Percentiles rank a stretch among this genome's conserved stretches.
phyloP scores from a whole-genome alignment of 1,140 invertebrate genomes.

The Trachymyrmex cornetzi region DNA sequence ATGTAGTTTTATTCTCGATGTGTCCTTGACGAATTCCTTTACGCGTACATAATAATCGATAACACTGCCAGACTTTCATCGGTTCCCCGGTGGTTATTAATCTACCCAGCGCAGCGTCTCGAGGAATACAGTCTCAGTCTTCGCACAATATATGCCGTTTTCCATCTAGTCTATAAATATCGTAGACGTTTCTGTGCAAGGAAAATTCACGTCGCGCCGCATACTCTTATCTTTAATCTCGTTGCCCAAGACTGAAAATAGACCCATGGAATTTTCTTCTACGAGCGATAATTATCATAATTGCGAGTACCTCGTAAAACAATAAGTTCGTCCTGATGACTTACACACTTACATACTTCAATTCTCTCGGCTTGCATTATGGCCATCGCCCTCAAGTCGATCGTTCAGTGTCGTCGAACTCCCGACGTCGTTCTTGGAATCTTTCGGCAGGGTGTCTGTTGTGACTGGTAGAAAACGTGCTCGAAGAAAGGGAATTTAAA shows the following conservation, averaged over 20 bases:
- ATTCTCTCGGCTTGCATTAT: conserved; percentile 38
- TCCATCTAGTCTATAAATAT: conserved; percentile 74
- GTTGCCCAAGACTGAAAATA: conserved; percentile 46
- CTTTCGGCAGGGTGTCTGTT: conserved; percentile 37
- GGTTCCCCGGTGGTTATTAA: conserved; percentile 70
- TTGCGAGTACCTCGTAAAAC: not conserved
- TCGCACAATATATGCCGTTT: conserved; percentile 54
- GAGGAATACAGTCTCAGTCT: conserved; percentile 54
- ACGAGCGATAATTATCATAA: conserved; percentile 55
- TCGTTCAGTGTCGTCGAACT: conserved; percentile 46
- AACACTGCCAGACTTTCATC: conserved; percentile 66
- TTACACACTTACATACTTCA: not conserved
- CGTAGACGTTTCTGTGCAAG: conserved; percentile 1
- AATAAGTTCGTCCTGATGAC: not conserved
- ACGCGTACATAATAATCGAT: not conserved
- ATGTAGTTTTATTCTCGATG: conserved; percentile 38
- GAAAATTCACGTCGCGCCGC: conserved; percentile 45
- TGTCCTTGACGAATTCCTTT: conserved; percentile 57
- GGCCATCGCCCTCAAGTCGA: conserved; percentile 13
- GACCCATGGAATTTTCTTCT: conserved; percentile 35
- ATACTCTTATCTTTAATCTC: conserved; percentile 6
- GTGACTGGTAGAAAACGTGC: conserved; percentile 10
- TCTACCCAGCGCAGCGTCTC: conserved; percentile 39
- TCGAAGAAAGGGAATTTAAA: conserved; percentile 15
- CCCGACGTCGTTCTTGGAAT: conserved; percentile 40